phyloP scores from a whole-genome alignment of 2,797 vertebrate genomes.

The Peromyscus eremicus region DNA sequence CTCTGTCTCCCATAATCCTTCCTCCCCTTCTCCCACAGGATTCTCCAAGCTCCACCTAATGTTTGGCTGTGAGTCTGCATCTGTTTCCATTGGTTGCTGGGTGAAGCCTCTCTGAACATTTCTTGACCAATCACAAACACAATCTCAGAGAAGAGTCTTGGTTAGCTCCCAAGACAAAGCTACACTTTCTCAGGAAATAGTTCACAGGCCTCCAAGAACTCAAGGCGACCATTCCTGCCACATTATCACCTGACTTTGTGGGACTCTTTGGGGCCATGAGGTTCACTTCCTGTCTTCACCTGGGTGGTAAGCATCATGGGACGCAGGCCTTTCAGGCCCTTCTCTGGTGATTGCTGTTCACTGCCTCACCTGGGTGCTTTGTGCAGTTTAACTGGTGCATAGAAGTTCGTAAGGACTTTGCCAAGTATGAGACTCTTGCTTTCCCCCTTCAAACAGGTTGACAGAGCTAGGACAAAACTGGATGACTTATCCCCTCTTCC shows the following conservation, averaged over 20 bases:
- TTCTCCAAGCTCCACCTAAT: background rate
- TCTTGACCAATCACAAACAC: background rate
- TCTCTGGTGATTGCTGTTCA: background rate
- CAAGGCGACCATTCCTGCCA: background rate
- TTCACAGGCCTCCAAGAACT: background rate
- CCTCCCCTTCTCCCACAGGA: background rate
- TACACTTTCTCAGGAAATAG: background rate
- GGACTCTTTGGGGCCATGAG: background rate
- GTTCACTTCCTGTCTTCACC: background rate
- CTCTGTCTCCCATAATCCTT: background rate
- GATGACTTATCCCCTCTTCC: background rate
- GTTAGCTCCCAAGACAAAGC: background rate
- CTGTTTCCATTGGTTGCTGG: background rate
- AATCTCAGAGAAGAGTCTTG: background rate
- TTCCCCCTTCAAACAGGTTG: background rate
- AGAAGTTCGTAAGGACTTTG: background rate
- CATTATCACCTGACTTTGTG: fast-evolving
- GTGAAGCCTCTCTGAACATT: background rate
- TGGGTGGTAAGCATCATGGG: fast-evolving
- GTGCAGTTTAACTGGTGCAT: background rate
- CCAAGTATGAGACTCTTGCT: background rate
- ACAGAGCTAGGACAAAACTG: background rate
- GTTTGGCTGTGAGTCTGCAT: background rate
- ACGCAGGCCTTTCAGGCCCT: background rate
- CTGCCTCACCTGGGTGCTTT: background rate